Conservation (phyloP, 1,140 invertebrate genomes). For the Asobara japonica region DNA sequence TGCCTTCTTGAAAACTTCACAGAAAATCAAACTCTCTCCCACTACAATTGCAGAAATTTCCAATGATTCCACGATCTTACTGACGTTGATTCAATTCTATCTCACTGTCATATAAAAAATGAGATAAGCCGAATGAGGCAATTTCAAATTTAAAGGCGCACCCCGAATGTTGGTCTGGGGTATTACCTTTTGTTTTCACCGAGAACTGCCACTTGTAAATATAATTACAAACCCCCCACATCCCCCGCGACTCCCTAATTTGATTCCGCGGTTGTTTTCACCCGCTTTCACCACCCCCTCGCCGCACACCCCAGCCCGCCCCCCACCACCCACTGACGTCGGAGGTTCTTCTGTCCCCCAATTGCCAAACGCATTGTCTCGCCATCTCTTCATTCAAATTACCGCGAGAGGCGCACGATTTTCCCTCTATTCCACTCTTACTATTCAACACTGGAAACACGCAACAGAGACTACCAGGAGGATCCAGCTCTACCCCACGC, state of each 20-base stretch:
- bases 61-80: too few relatives aligned
- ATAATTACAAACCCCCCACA: conserved; percentile 58
- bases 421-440: conserved; percentile 32
- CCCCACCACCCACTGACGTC: conserved; percentile 32
- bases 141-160: conserved; percentile 48
- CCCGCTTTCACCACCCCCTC: conserved; percentile 37
- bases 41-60: too few relatives aligned
- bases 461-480: conserved; percentile 15
- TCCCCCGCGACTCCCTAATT: conserved; percentile 55
- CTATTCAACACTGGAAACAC: conserved; percentile 22
- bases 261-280: conserved; percentile 67
- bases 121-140: conserved; percentile 60
- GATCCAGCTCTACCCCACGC: conserved; percentile 39
- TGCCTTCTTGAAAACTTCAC: too few relatives aligned
- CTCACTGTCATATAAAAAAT: conserved; percentile 2
- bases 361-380: conserved; percentile 61
- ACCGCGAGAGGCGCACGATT: conserved; percentile 50
- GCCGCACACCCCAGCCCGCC: conserved; percentile 14
- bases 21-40: too few relatives aligned
- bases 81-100: neutral
- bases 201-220: conserved; percentile 66
- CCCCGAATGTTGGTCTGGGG: conserved; percentile 9
- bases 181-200: conserved; percentile 57
- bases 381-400: conserved; percentile 67
- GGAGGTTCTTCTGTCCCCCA: conserved; percentile 29